Percentiles rank a stretch among this genome's conserved stretches.
These are phyloP conservation scores for Rachycentron canadum DNA, from an alignment of 2,797 vertebrate genomes.

Conservation along the genomic window DNA sequence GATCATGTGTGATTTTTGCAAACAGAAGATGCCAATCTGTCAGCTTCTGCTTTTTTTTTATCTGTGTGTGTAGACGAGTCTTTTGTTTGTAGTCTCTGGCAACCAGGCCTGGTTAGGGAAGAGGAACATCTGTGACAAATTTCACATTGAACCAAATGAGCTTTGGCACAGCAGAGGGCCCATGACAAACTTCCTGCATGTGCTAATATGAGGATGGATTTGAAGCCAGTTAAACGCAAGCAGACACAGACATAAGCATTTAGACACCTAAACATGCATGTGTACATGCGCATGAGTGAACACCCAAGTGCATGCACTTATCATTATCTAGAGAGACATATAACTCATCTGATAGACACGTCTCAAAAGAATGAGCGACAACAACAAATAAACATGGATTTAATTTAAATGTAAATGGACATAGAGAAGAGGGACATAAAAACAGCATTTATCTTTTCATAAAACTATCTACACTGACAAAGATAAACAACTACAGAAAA, in stretches of 20 bases:
- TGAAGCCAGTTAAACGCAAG: conserved; percentile 70
- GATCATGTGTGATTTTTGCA: conserved; percentile 50
- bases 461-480: conserved; percentile 18
- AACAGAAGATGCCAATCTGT: conserved; percentile 52
- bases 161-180: conserved; percentile 80
- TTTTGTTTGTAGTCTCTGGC: conserved; percentile 78
- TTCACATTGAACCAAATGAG: conserved; percentile 83
- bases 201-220: conserved; percentile 78
- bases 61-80: conserved; percentile 62
- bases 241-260: conserved; percentile 47
- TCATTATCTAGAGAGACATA: conserved; percentile 24
- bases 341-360: conserved; percentile 9
- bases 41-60: conserved; percentile 66
- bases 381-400: conserved; percentile 23
- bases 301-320: conserved; percentile 24
- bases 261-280: conserved; percentile 34
- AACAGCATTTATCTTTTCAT: conserved; percentile 25
- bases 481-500: conserved; percentile 31
- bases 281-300: conserved; percentile 11
- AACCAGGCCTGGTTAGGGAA: conserved; percentile 73
- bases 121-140: conserved; percentile 85
- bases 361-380: conserved; percentile 32
- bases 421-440: neutral
- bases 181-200: conserved; percentile 82
- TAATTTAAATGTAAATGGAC: conserved; percentile 15